phyloP scores from a whole-genome alignment of 2,797 vertebrate genomes.

The Oophaga sylvatica region DNA sequence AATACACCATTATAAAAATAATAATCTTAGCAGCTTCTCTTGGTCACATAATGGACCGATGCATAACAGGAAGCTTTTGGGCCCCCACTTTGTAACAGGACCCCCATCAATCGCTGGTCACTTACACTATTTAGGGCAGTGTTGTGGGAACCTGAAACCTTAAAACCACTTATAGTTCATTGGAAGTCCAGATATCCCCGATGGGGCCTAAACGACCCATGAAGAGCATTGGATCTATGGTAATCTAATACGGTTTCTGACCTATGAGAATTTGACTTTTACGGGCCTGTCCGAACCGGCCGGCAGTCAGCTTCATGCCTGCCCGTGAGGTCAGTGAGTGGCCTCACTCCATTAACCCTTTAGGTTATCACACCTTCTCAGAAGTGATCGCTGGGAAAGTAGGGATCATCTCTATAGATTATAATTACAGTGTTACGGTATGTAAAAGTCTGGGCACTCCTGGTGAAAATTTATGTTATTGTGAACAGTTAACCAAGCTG shows the following conservation, averaged over 20 bases:
- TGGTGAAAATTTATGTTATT: too few species aligned
- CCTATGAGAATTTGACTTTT: not conserved
- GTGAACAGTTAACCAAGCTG: too few species aligned
- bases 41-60: not conserved
- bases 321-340: too few species aligned
- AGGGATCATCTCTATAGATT: not conserved
- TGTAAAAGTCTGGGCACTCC: too few species aligned
- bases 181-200: not conserved
- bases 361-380: too few species aligned
- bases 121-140: not conserved
- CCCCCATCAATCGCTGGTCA: not conserved
- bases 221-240: not conserved
- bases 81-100: not conserved
- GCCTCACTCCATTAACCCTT: too few species aligned
- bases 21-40: conserved; percentile 11
- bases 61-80: not conserved
- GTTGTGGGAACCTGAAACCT: not conserved
- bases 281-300: too few species aligned
- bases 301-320: too few species aligned
- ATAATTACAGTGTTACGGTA: too few species aligned
- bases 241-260: not conserved
- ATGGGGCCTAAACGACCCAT: not conserved
- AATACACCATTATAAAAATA: not conserved
- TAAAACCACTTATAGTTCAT: not conserved
- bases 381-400: not conserved